Evolutionary conservation across 2,888 invertebrate genomes (phyloP), one percentile per base, ranked within the genome.

Genomic region (Agriopis leucophaearia): DNA sequence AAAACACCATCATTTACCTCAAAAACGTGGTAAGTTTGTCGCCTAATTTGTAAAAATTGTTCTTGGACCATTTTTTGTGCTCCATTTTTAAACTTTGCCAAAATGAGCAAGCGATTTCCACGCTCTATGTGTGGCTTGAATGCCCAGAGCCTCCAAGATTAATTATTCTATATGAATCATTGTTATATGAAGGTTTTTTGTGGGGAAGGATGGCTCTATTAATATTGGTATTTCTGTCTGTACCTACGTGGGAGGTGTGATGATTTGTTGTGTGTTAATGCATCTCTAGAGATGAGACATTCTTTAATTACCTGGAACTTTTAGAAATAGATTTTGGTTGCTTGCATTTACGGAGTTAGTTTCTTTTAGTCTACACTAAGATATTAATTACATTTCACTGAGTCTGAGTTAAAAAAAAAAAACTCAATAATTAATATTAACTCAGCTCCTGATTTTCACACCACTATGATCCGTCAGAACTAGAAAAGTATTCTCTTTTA

Each of bases 1-100:
- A 81, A 85, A 88, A 86, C 81, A 86, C 83, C 81, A 85, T 87
- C 85, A 87, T 89, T 89, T 86, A 83, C 78, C 75, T 80, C 79
- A 80, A 79, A 88, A 90, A 91, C 80, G 90, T 90, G 92, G 77
- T 84, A 85, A 88, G 81, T 91, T 90, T 92, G 92, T 92, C 92
- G 91, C 92, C 88, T 89, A 91, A 91, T 92, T 90, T 89, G 91
- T 92, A 88, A 86, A 89, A 88, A 89, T 90, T 88, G 81, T 85
- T 81, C 80, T 78, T 74, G 71, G 45, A 12, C 68, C 72, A 76
- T 81, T 81, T 86, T 86, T 84, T 81, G 74, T 76, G 52, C 72
- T 75, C 74, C 62, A 75, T 79, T 79, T 75, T 79, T 77, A 74
- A 81, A 82, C 81, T 82, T 88, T 84, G 88, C 85, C 79, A 87